Percentiles rank a stretch among this genome's conserved stretches.
Conservation (phyloP, 2,888 invertebrate species). For the Ectemnius cavifrons region DNA sequence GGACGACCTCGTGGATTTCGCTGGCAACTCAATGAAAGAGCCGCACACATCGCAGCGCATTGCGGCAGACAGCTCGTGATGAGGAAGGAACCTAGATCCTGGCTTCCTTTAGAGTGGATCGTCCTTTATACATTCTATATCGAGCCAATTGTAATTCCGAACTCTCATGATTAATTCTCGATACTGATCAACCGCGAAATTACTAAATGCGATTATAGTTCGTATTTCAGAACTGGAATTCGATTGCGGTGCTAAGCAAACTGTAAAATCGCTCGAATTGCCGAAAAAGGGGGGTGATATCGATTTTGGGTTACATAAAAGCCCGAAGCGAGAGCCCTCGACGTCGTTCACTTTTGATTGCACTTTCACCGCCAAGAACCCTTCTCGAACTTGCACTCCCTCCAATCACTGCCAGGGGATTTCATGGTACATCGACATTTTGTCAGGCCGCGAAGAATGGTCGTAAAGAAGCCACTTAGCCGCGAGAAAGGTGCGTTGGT, state of each 20-base stretch:
- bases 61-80: conserved; percentile 33
- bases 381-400: neutral
- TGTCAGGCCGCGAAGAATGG: conserved; percentile 10
- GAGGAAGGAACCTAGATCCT: conserved; percentile 9
- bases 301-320: conserved; percentile 47
- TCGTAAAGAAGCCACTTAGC: conserved; percentile 33
- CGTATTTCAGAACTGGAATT: neutral
- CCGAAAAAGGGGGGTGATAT: conserved; percentile 27
- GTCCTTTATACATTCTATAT: neutral
- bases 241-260: neutral
- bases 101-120: neutral
- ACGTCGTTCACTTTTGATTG: conserved; percentile 10
- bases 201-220: neutral
- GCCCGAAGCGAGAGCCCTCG: neutral
- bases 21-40: conserved; percentile 25
- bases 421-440: too few relatives aligned
- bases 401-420: neutral
- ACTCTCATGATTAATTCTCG: neutral
- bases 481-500: conserved; percentile 16
- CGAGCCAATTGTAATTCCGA: neutral
- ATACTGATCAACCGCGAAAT: neutral
- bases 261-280: conserved; percentile 11
- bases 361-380: conserved; percentile 10
- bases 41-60: conserved; percentile 41
- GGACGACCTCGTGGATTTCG: conserved; percentile 27